A percentile compares a stretch with the other conserved stretches of the same genome.
Evolutionary conservation across 2,888 invertebrate genomes (phyloP).

Genomic region (Rhaphigaster nebulosa): DNA sequence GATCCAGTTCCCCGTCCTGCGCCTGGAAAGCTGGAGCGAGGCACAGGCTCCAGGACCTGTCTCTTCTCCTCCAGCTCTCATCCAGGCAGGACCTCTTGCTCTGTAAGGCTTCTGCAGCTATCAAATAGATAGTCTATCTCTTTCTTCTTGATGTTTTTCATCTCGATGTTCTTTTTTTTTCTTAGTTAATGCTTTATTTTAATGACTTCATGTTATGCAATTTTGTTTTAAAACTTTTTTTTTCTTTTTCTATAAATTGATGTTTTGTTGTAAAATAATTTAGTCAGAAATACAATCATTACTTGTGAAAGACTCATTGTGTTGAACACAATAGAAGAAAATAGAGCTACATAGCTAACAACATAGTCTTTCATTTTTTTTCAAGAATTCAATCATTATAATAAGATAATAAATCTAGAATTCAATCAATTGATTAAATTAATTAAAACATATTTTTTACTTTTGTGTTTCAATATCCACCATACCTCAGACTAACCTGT

Average conservation of each 20-base stretch:
- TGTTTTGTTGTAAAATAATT: background rate
- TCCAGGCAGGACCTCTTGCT: slow-evolving; percentile 35
- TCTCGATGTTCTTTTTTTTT: slow-evolving; percentile 13
- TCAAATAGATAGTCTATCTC: background rate
- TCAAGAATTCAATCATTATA: background rate
- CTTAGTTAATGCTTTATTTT: background rate
- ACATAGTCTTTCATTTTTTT: background rate
- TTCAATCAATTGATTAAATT: background rate
- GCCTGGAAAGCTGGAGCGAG: background rate
- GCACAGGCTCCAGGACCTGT: background rate
- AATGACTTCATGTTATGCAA: background rate
- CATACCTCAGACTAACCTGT: background rate
- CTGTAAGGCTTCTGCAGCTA: slow-evolving; percentile 8
- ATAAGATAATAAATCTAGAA: background rate
- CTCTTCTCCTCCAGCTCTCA: background rate
- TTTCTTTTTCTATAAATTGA: background rate
- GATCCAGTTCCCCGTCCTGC: background rate
- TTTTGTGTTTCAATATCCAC: background rate
- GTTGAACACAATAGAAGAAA: background rate
- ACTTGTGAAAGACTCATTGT: background rate
- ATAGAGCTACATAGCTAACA: background rate
- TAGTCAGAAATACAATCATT: background rate
- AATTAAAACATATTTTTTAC: background rate
- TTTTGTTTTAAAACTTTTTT: background rate
- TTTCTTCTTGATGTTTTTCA: slow-evolving; percentile 31